Base-by-base conservation (phyloP, 2,113 vertebrate species). In the Epinephelus lanceolatus region DNA sequence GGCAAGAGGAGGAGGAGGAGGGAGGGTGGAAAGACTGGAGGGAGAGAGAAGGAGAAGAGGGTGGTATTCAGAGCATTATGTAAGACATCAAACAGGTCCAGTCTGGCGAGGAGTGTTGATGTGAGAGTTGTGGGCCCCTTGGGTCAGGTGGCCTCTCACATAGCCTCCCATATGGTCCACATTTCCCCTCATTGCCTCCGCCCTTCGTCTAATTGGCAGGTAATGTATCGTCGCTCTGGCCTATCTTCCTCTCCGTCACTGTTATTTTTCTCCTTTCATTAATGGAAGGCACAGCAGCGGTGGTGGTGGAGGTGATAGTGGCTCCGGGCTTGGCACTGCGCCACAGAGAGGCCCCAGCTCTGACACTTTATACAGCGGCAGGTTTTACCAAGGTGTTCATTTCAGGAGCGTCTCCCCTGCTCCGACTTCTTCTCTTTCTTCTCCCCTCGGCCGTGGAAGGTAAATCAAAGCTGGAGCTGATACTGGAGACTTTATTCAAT, bases 341-440 rank as follows among this genome's bases (percentile, higher is more conserved):
- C 93, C 95, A 93, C 76, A 17, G 77, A 92, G 94, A 77, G 92
- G 93, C 92, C 93, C 86, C 51, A n/a, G 12, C 56, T 8, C 91
- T 80, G 95, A 94, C 92, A 95, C 91, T 92, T 96, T 95, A 95
- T 95, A 96, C 93, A 73, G 30, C 81, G 78, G 85, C 95, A 95
- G 95, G 93, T 95, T 96, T 95, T 66, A 90, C 89, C 87, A 93
- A 95, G 95, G 94, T 95, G 93, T 95, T 93, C 94, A 95, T 95
- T 96, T 95, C 95, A 94, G 88, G 90, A 94, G 84, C 81, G 52
- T 91, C 88, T 91, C 89, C 75, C 68, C 79, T 72, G 78, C 89
- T 72, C 84, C 75, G n/a, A 37, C 84, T 83, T 65, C 80, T 89
- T 75, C 75, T 71, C 87, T 87, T 87, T 81, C 84, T 78, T 84